Percentiles rank a stretch among this genome's conserved stretches.
These are phyloP conservation scores for Scopus umbretta DNA, from an alignment of 2,113 vertebrate genomes.

Conservation along the genomic window DNA sequence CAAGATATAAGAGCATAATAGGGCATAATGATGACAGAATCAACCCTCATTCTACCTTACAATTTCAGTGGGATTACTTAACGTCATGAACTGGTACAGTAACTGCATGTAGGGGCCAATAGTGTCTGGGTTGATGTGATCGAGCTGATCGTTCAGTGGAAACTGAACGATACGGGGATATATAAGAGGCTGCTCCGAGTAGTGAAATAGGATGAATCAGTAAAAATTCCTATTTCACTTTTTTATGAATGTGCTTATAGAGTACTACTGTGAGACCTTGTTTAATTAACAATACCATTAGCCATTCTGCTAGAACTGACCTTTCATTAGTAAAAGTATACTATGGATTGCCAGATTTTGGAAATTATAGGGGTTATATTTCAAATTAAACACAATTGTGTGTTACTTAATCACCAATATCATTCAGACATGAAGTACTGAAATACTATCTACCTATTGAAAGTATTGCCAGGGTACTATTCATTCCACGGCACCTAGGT, in stretches of 20 bases:
- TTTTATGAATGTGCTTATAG: not conserved
- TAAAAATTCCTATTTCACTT: not conserved
- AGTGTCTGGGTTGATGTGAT: not conserved
- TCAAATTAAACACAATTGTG: slow-evolving; percentile 32
- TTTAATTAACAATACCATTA: slow-evolving; percentile 15
- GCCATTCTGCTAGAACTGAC: not conserved
- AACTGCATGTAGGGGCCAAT: not conserved
- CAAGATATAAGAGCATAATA: not conserved
- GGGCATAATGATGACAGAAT: not conserved
- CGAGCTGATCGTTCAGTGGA: not conserved
- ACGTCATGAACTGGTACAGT: not conserved
- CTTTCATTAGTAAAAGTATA: not conserved
- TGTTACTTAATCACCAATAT: slow-evolving; percentile 9
- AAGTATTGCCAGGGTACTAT: not conserved
- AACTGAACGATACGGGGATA: not conserved
- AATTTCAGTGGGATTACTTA: not conserved
- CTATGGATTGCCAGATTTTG: not conserved
- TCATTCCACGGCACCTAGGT: not conserved
- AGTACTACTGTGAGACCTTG: not conserved
- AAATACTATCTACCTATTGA: not conserved
- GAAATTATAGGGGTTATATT: slow-evolving; percentile 22
- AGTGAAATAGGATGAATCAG: not conserved
- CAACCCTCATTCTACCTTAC: not conserved
- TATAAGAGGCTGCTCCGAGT: not conserved
- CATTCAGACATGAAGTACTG: not conserved